Evolutionary conservation across 1,140 invertebrate species (phyloP).

Genomic region (Ylistrum balloti): DNA sequence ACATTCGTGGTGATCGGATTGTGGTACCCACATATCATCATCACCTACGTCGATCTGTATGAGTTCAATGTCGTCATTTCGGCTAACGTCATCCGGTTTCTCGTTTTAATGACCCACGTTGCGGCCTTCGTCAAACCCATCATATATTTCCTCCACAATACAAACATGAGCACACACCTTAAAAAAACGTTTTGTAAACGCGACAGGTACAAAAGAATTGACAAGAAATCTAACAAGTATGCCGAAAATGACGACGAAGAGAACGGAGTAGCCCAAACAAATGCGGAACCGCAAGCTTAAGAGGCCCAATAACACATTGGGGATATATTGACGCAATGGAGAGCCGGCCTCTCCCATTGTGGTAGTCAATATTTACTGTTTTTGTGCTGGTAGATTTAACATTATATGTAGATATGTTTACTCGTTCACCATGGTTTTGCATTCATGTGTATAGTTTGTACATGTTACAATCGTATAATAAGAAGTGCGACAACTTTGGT

Average conservation of each 20-base stretch:
- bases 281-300: not conserved
- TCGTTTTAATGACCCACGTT: constrained; percentile 58
- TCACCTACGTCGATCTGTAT: constrained; percentile 58
- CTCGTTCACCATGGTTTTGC: no score
- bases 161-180: constrained; percentile 56
- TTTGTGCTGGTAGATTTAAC: no score
- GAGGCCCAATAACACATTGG: not conserved
- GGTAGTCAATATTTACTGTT: no score
- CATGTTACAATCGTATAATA: no score
- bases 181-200: constrained; percentile 48
- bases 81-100: constrained; percentile 45
- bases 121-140: constrained; percentile 56
- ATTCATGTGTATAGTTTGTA: no score
- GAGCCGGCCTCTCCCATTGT: not conserved
- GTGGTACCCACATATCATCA: constrained; percentile 63
- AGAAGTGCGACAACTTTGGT: no score
- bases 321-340: not conserved
- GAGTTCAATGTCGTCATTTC: constrained; percentile 55
- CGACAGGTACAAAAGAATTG: not conserved
- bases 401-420: no score
- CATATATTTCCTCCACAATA: constrained; percentile 60
- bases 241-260: not conserved
- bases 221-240: constrained; percentile 23
- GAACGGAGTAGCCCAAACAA: not conserved
- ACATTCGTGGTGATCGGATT: constrained; percentile 51